Conservation (phyloP, 37 sponge, comb jelly and placozoan genomes). For the Haliclona indistincta region DNA sequence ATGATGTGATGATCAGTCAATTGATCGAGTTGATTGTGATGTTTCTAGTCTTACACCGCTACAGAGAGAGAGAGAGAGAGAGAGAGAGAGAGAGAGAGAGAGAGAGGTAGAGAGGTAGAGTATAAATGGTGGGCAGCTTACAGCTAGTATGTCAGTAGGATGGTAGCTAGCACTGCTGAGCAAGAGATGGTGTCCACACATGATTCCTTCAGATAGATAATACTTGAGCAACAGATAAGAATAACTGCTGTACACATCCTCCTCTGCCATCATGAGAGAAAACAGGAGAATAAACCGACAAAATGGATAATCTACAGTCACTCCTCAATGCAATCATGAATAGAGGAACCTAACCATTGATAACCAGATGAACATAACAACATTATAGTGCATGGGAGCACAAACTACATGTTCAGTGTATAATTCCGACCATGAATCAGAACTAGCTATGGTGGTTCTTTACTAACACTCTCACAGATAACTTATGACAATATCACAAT, state of each 20-base stretch:
- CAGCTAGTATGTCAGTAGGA: slow-evolving; percentile 50
- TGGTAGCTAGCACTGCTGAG: slow-evolving; percentile 46
- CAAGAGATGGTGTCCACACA: slow-evolving; percentile 78
- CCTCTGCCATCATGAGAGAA: slow-evolving; percentile 49
- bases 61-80: not conserved
- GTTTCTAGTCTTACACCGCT: no score
- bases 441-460: no score
- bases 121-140: not conserved
- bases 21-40: no score
- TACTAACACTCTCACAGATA: no score
- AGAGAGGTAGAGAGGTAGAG: no score
- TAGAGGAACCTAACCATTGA: not conserved
- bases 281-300: not conserved
- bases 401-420: no score
- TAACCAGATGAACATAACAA: no score
- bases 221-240: slow-evolving; percentile 70
- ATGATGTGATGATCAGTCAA: no score
- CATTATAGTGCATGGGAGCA: no score
- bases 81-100: no score
- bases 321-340: not conserved
- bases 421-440: no score
- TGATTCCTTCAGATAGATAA: slow-evolving; percentile 82
- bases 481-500: no score
- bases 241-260: slow-evolving; percentile 70
- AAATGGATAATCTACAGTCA: not conserved